Percentiles rank a stretch among this genome's conserved stretches.
Conservation (phyloP, 1,140 invertebrate genomes). For the Listronotus bonariensis region DNA sequence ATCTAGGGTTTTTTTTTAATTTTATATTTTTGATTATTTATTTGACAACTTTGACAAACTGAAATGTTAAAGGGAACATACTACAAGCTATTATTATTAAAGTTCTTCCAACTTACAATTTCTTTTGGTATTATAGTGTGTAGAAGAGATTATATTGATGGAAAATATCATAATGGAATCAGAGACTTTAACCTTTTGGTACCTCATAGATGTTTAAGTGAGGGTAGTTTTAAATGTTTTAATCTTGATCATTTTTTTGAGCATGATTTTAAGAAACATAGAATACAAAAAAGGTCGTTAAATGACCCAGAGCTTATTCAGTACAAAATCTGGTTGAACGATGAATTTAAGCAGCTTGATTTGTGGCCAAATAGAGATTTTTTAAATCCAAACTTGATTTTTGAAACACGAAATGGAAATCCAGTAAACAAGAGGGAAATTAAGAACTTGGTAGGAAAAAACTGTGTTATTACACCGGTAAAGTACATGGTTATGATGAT, state of each 20-base stretch:
- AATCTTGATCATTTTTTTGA: constrained; percentile 1
- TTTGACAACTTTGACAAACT: too few relatives aligned
- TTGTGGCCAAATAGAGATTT: constrained; percentile 61
- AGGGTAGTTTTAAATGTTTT: not conserved
- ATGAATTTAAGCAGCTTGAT: constrained; percentile 57
- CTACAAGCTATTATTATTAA: too few relatives aligned
- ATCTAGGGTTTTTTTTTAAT: too few relatives aligned
- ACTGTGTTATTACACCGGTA: constrained; percentile 63
- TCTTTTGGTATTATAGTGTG: too few relatives aligned
- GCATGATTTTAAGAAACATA: not conserved
- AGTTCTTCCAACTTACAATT: too few relatives aligned
- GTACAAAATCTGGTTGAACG: constrained; percentile 58
- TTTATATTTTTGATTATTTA: too few relatives aligned
- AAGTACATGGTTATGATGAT: constrained; percentile 55
- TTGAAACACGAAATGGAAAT: constrained; percentile 57
- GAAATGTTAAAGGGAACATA: too few relatives aligned
- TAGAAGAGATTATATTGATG: too few relatives aligned
- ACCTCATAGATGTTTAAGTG: not conserved
- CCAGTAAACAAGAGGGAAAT: constrained; percentile 31
- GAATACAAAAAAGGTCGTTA: constrained; percentile 46
- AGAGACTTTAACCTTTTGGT: constrained; percentile 4
- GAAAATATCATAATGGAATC: constrained; percentile 13
- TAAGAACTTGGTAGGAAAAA: constrained; percentile 36
- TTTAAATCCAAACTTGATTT: constrained; percentile 60
- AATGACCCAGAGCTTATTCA: constrained; percentile 41